A percentile compares a stretch with the other conserved stretches of the same genome.
phyloP scores from a whole-genome alignment of 2,888 invertebrate species.

The Sycophila texana region DNA sequence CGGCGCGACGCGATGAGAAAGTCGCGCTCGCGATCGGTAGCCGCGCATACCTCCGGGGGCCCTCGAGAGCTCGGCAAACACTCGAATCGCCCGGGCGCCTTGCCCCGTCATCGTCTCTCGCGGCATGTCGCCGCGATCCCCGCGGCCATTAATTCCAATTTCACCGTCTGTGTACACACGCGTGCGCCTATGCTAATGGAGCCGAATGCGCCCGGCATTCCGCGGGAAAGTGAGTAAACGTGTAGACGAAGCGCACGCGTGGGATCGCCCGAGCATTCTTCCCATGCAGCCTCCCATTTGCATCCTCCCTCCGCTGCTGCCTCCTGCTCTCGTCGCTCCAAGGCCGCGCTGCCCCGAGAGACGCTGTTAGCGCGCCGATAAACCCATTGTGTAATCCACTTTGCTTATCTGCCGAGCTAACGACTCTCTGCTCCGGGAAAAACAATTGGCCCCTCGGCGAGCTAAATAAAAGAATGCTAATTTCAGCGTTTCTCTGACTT shows the following conservation, averaged over 20 bases:
- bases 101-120: slow-evolving; percentile 38
- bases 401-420: too few species aligned
- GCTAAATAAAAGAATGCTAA: slow-evolving; percentile 5
- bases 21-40: background rate
- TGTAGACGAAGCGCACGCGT: background rate
- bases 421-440: too few species aligned
- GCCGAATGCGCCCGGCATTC: background rate
- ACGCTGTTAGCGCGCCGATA: too few species aligned
- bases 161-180: slow-evolving; percentile 25
- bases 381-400: too few species aligned
- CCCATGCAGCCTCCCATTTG: background rate
- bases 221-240: slow-evolving; percentile 3
- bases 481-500: background rate
- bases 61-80: slow-evolving; percentile 54
- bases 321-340: background rate
- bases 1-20: background rate
- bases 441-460: background rate
- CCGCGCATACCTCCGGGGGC: background rate
- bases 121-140: background rate
- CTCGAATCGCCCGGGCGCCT: background rate
- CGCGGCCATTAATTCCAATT: slow-evolving; percentile 30
- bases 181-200: slow-evolving; percentile 28
- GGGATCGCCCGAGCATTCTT: slow-evolving; percentile 6
- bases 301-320: background rate
- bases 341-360: too few species aligned